Percentiles rank a stretch among this genome's conserved stretches.
phyloP scores from a whole-genome alignment of 2,888 invertebrate genomes.

The Sarcophaga variegata region DNA sequence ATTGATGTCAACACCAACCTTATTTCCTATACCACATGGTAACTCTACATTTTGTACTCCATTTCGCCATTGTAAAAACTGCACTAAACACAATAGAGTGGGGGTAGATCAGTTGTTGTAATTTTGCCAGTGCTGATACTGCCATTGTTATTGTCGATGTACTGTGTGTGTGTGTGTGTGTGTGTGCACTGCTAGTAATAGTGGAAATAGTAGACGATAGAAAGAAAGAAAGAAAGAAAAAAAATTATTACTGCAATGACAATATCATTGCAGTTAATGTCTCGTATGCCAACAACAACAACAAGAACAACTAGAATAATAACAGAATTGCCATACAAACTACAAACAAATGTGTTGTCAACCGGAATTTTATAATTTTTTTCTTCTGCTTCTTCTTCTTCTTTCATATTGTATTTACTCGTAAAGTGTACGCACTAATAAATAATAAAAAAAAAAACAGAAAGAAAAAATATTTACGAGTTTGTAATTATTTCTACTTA shows the following conservation, averaged over 20 bases:
- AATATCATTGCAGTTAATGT: conserved; percentile 37
- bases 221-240: too few species aligned
- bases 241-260: conserved; percentile 1
- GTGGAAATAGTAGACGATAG: background rate
- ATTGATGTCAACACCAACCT: too few species aligned
- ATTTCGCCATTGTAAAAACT: conserved; percentile 30
- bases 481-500: conserved; percentile 56
- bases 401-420: conserved; percentile 27
- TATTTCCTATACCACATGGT: conserved; percentile 8
- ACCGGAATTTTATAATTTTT: conserved; percentile 57
- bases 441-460: background rate
- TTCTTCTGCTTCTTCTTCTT: too few species aligned
- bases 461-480: conserved; percentile 41
- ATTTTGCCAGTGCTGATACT: background rate
- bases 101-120: conserved; percentile 52
- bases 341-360: conserved; percentile 62
- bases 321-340: conserved; percentile 22
- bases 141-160: background rate
- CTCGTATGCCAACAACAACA: conserved; percentile 2
- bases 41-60: conserved; percentile 14
- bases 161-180: too few species aligned
- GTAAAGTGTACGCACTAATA: conserved; percentile 58
- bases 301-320: conserved; percentile 28
- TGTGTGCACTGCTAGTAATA: background rate
- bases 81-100: conserved; percentile 38